Conservation (phyloP, 2,113 vertebrate species). For the Boulengeromyrus knoepffleri region DNA sequence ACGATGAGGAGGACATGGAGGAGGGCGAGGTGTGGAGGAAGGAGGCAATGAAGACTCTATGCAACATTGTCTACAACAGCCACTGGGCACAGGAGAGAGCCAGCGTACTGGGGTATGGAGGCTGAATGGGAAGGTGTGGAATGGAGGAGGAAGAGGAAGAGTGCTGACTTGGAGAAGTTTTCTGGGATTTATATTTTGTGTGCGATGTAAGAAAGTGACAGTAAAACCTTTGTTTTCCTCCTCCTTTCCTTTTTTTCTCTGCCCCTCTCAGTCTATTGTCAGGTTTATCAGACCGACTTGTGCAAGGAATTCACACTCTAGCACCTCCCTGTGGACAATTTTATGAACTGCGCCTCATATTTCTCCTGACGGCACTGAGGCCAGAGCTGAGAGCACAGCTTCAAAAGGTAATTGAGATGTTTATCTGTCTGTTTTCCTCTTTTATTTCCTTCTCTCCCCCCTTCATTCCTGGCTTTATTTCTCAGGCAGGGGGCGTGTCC, state of each 20-base stretch:
- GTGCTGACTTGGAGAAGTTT: background rate
- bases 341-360: constrained; percentile 46
- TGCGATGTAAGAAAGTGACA: background rate
- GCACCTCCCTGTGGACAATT: constrained; percentile 36
- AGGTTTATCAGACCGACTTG: constrained; percentile 34
- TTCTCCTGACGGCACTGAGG: constrained; percentile 46
- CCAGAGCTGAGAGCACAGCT: constrained; percentile 40
- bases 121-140: background rate
- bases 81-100: constrained; percentile 59
- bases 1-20: constrained; percentile 40
- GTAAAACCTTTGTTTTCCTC: background rate
- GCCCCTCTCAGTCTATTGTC: constrained; percentile 30
- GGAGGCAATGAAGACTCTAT: constrained; percentile 60
- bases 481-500: constrained; percentile 39
- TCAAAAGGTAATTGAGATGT: constrained; percentile 20
- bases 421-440: background rate
- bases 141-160: background rate
- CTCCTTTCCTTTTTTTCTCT: background rate
- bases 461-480: background rate
- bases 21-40: constrained; percentile 36
- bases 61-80: constrained; percentile 61
- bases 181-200: background rate
- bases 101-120: constrained; percentile 48
- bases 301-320: constrained; percentile 22
- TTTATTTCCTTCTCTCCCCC: background rate